phyloP scores from a whole-genome alignment of 2,888 invertebrate species.

The Branchinecta sandiegonensis region DNA sequence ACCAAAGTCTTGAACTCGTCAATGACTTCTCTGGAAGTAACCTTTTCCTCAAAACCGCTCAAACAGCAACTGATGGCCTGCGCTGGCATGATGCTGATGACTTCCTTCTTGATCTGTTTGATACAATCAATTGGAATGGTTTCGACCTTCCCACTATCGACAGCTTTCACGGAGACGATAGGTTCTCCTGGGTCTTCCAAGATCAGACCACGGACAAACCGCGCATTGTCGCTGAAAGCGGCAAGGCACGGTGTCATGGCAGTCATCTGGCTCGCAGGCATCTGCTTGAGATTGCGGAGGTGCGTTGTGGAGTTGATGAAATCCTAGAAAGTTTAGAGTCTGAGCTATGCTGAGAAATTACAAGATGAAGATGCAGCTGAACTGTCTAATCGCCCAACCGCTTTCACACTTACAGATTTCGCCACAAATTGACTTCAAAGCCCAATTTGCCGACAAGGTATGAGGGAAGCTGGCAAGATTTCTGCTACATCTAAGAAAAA shows the following conservation, averaged over 20 bases:
- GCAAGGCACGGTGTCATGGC: constrained; percentile 3
- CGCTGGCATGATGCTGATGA: not conserved
- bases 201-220: not conserved
- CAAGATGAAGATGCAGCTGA: too few relatives aligned
- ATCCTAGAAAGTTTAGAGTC: too few relatives aligned
- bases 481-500: too few relatives aligned
- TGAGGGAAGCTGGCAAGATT: too few relatives aligned
- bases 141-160: not conserved
- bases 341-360: too few relatives aligned
- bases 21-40: not conserved
- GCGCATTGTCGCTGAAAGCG: not conserved
- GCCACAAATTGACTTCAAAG: too few relatives aligned
- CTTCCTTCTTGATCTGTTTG: not conserved
- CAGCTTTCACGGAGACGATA: constrained; percentile 3
- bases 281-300: not conserved
- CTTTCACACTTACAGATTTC: too few relatives aligned
- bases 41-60: not conserved
- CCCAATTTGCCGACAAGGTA: too few relatives aligned
- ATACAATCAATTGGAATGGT: not conserved
- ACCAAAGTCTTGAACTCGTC: not conserved
- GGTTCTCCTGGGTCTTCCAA: not conserved
- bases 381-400: too few relatives aligned
- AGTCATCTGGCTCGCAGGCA: not conserved
- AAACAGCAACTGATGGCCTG: not conserved
- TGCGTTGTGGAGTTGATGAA: not conserved